These are phyloP conservation scores for Sebastiscus albofasciatus DNA, from an alignment of 2,797 vertebrate genomes.

Conservation along the genomic window DNA sequence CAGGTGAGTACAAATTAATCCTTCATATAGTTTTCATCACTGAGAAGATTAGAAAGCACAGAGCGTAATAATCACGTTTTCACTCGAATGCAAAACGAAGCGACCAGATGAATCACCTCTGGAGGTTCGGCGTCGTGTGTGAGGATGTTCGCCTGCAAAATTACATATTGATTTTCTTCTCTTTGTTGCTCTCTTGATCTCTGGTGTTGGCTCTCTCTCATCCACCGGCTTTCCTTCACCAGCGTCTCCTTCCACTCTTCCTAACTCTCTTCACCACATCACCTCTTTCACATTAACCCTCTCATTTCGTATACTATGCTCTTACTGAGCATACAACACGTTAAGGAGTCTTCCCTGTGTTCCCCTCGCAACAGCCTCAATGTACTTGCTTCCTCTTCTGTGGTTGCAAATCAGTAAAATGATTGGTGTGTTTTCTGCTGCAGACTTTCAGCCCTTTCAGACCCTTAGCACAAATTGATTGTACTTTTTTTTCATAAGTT, in stretches of 20 bases:
- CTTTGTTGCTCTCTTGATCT: slow-evolving; percentile 21
- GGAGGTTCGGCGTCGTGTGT: neutral
- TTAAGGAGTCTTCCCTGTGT: neutral
- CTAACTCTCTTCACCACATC: neutral
- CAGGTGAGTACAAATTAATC: slow-evolving; percentile 5
- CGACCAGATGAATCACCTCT: neutral
- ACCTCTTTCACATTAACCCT: neutral
- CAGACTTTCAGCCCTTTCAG: neutral
- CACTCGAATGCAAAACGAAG: neutral
- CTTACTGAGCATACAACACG: neutral
- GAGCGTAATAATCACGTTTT: slow-evolving; percentile 8
- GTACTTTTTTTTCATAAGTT: neutral
- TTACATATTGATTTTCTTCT: slow-evolving; percentile 68
- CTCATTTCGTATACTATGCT: neutral
- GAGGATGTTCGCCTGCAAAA: slow-evolving; percentile 60
- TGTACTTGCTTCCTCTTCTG: neutral
- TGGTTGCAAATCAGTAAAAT: neutral
- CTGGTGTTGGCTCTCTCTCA: slow-evolving; percentile 9
- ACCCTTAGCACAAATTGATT: neutral
- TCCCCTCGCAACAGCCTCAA: neutral
- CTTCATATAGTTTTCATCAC: slow-evolving; percentile 5
- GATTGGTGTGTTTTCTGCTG: neutral
- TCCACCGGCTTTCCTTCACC: slow-evolving; percentile 18
- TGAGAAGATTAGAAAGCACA: neutral
- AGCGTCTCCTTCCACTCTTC: neutral